These are phyloP conservation scores for Mythimna impura DNA, from an alignment of 2,888 invertebrate genomes.

Conservation along the genomic window DNA sequence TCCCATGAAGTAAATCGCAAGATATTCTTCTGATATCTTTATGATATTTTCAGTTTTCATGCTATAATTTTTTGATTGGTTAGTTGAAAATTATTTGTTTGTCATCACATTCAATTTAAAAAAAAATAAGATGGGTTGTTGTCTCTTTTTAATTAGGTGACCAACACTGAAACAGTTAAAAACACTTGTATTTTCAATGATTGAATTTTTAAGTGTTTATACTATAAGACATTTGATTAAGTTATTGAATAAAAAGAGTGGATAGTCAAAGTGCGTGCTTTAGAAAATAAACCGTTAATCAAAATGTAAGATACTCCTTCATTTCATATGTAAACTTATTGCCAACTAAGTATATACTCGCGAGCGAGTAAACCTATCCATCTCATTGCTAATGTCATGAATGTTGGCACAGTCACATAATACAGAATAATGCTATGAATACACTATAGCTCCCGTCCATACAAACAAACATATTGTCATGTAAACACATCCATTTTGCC, in stretches of 20 bases:
- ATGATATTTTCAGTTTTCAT: too few relatives aligned
- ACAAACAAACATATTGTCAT: conserved; percentile 48
- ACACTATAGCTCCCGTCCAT: conserved; percentile 24
- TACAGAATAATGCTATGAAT: conserved; percentile 36
- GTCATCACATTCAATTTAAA: too few relatives aligned
- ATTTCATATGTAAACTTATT: conserved; percentile 20
- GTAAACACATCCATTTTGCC: conserved; percentile 45
- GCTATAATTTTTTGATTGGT: too few relatives aligned
- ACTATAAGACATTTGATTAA: too few relatives aligned
- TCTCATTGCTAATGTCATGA: conserved; percentile 26
- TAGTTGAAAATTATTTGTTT: too few relatives aligned
- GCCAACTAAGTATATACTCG: not conserved
- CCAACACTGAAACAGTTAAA: not conserved
- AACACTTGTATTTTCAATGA: too few relatives aligned
- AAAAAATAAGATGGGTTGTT: too few relatives aligned
- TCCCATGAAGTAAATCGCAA: not conserved
- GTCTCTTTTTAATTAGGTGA: not conserved
- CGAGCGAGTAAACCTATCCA: conserved; percentile 15
- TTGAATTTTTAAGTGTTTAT: too few relatives aligned
- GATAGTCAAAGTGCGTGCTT: not conserved
- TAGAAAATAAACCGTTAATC: conserved; percentile 4
- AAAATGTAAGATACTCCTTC: not conserved
- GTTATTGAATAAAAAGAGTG: too few relatives aligned
- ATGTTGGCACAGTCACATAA: conserved; percentile 36
- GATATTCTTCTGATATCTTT: not conserved